Conservation (phyloP, 2,888 invertebrate genomes). For the Gnatocerus cornutus region DNA sequence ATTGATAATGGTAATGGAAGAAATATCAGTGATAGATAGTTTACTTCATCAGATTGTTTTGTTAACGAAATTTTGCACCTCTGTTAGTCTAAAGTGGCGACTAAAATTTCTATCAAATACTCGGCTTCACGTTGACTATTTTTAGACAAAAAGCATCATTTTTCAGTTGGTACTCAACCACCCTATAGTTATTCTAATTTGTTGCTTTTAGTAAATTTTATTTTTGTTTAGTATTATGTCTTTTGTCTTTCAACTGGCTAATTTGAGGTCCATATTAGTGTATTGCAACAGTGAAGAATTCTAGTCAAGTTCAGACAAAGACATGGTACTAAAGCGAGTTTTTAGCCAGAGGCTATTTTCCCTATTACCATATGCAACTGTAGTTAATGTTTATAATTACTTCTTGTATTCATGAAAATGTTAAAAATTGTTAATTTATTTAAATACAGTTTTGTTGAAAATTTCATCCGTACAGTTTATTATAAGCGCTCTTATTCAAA, state of each 20-base stretch:
- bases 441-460: conserved; percentile 41
- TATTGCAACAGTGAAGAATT: neutral
- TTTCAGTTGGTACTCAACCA: conserved; percentile 9
- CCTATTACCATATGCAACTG: conserved; percentile 27
- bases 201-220: conserved; percentile 7
- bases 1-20: conserved; percentile 51
- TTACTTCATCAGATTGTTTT: conserved; percentile 17
- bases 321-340: conserved; percentile 9
- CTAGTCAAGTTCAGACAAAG: conserved; percentile 25
- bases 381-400: conserved; percentile 25
- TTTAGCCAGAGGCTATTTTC: conserved; percentile 30
- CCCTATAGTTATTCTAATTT: conserved; percentile 5
- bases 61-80: conserved; percentile 12
- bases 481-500: neutral
- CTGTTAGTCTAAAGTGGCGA: neutral
- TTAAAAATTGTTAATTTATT: conserved; percentile 42
- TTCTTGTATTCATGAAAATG: conserved; percentile 39
- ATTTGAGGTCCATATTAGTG: conserved; percentile 4
- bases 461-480: conserved; percentile 1
- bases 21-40: conserved; percentile 46
- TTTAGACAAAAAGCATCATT: conserved; percentile 5
- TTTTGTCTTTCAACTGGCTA: conserved; percentile 10
- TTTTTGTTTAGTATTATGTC: conserved; percentile 20
- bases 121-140: conserved; percentile 8
- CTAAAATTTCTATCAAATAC: conserved; percentile 6